These are phyloP conservation scores for Epizoanthus scotinus DNA, from an alignment of 92 coral and sea anemone species.

Conservation along the genomic window DNA sequence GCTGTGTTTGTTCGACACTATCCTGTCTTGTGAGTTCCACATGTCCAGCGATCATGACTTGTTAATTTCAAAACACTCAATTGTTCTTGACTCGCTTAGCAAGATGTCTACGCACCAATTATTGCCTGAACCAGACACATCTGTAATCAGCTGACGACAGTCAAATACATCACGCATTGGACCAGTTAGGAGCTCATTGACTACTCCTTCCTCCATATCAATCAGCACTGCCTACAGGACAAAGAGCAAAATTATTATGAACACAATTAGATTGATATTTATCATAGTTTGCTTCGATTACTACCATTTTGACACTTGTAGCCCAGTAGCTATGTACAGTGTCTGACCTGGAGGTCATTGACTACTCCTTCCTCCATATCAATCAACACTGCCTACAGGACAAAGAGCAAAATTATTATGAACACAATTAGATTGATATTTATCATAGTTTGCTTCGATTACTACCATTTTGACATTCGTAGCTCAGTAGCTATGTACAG, in stretches of 20 bases:
- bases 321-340: too few relatives aligned
- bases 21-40: too few relatives aligned
- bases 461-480: too few relatives aligned
- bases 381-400: conserved; percentile 84
- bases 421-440: neutral
- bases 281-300: neutral
- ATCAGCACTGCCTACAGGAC: conserved; percentile 83
- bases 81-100: too few relatives aligned
- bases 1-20: too few relatives aligned
- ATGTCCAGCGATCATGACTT: neutral
- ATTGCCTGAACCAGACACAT: conserved; percentile 99
- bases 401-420: neutral
- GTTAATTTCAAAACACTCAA: too few relatives aligned
- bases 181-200: conserved; percentile 87
- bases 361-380: conserved; percentile 99
- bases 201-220: conserved; percentile 99
- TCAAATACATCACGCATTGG: conserved; percentile 95
- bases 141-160: conserved; percentile 91
- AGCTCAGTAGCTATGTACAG: too few relatives aligned
- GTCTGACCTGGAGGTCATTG: conserved; percentile 82
- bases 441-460: neutral
- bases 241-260: neutral
- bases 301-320: too few relatives aligned
- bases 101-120: conserved; percentile 67
- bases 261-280: neutral